These are phyloP conservation scores for Cranoglanis bouderius DNA, from an alignment of 2,113 vertebrate genomes.

Conservation along the genomic window DNA sequence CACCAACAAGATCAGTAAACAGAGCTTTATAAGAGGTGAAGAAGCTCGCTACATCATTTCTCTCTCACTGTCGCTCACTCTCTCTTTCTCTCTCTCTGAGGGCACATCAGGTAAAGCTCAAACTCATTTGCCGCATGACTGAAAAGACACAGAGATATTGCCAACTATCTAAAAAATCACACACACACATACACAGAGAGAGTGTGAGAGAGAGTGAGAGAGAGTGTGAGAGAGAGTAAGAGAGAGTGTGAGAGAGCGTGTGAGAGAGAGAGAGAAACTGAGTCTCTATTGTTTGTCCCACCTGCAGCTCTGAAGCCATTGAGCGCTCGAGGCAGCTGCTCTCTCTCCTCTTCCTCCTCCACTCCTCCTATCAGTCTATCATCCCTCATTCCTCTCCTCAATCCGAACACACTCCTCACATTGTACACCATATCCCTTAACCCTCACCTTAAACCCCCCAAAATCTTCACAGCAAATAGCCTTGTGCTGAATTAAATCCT, in stretches of 20 bases:
- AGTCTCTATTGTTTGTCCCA: conserved; percentile 55
- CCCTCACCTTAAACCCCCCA: not conserved
- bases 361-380: conserved; percentile 34
- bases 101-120: conserved; percentile 35
- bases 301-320: conserved; percentile 49
- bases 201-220: not conserved
- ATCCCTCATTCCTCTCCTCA: conserved; percentile 20
- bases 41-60: not conserved
- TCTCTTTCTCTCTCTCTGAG: not conserved
- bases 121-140: conserved; percentile 48
- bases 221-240: conserved; percentile 3
- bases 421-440: conserved; percentile 29
- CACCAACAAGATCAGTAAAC: conserved; percentile 38
- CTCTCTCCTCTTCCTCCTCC: conserved; percentile 31
- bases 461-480: not conserved
- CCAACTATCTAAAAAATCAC: conserved; percentile 23
- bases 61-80: conserved; percentile 13
- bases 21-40: conserved; percentile 29
- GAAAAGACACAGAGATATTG: conserved; percentile 46
- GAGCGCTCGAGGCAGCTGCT: conserved; percentile 47
- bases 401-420: conserved; percentile 6
- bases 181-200: not conserved
- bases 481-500: not conserved
- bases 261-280: conserved; percentile 37
- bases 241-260: not conserved